Evolutionary conservation across 2,888 invertebrate genomes (phyloP), one percentile per base, ranked within the genome.

Genomic region (Carabus problematicus): DNA sequence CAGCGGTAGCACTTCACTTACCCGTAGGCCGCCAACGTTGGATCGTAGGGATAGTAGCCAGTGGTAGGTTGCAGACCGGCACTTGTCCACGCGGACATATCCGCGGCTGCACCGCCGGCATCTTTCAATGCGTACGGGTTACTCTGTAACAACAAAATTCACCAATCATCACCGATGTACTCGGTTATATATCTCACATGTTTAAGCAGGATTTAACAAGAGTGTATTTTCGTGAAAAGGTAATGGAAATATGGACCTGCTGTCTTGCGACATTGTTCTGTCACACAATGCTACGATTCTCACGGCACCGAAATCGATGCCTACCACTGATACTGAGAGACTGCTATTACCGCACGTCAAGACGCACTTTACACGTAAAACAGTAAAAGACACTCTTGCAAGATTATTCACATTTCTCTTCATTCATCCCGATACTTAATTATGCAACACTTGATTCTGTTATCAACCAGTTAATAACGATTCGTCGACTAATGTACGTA

Each of bases 11-110:
- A 61, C 45, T 40, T 49, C 11, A 91, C 93, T 90, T 88, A 95
- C 95, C 95, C 95, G 84, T 95, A 95, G 80, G 95, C 94, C 74
- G 94, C 93, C 77, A 93, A 88, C 83, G 95, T 91, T 71, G 95
- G 94, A 85, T 95, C 95, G 85, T 95, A 95, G 75, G 94, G 93
- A 86, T 95, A 94, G 86, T 95, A 95, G 78, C 93, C 94, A 73
- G 94, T 92, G 74, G 94, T 92, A 79, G 95, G 93, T 83, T 95
- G 94, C 70, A 95, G 86, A 72, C 94, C 93, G 71, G 94, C 93
- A 73, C 93, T 93, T 76, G 94, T 93, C 95, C 95, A 95, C 76
- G 94, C 93, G 72, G 92, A 89, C 93, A 94, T 94, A 82, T 95
- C 95, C 64, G 93, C 89, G 78, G 92, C 89, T 77, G 91, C 88